phyloP scores from a whole-genome alignment of 1,140 invertebrate genomes.

The Tetramorium parvispinum region DNA sequence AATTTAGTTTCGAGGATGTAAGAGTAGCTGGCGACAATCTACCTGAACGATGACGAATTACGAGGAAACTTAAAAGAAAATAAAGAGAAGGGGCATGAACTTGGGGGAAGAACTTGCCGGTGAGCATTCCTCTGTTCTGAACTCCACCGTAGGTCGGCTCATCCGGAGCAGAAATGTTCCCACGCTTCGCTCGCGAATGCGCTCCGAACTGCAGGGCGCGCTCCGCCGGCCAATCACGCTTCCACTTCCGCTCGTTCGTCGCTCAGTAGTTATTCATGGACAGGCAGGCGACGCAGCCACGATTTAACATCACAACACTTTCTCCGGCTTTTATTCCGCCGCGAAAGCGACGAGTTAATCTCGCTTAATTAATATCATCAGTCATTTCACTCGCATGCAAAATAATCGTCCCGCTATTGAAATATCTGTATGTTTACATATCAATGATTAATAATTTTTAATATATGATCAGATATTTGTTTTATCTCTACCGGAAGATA shows the following conservation, averaged over 20 bases:
- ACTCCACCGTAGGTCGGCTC: slow-evolving; percentile 43
- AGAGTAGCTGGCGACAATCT: slow-evolving; percentile 1
- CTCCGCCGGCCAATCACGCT: slow-evolving; percentile 51
- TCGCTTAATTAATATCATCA: slow-evolving; percentile 33
- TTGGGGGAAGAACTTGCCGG: slow-evolving; percentile 66
- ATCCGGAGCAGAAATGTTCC: slow-evolving; percentile 65
- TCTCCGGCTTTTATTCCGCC: slow-evolving; percentile 17
- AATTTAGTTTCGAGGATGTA: slow-evolving; percentile 1
- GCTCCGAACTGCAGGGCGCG: slow-evolving; percentile 27
- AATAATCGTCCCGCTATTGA: not conserved
- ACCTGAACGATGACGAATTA: slow-evolving; percentile 38
- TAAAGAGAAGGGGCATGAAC: slow-evolving; percentile 16
- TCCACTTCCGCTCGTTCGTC: slow-evolving; percentile 64
- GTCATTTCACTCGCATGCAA: not conserved
- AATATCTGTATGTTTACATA: not conserved
- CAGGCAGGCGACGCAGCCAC: slow-evolving; percentile 17
- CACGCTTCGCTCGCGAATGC: slow-evolving; percentile 61
- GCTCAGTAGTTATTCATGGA: slow-evolving; percentile 61
- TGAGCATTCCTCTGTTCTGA: slow-evolving; percentile 66
- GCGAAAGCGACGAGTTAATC: slow-evolving; percentile 24
- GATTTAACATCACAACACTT: slow-evolving; percentile 59
- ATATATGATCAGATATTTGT: slow-evolving; percentile 11
- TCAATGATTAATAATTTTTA: not conserved
- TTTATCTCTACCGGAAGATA: not conserved
- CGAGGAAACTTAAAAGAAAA: slow-evolving; percentile 35